Base-by-base conservation (phyloP, 2,113 vertebrate genomes). In the Cyprinodon tularosa region DNA sequence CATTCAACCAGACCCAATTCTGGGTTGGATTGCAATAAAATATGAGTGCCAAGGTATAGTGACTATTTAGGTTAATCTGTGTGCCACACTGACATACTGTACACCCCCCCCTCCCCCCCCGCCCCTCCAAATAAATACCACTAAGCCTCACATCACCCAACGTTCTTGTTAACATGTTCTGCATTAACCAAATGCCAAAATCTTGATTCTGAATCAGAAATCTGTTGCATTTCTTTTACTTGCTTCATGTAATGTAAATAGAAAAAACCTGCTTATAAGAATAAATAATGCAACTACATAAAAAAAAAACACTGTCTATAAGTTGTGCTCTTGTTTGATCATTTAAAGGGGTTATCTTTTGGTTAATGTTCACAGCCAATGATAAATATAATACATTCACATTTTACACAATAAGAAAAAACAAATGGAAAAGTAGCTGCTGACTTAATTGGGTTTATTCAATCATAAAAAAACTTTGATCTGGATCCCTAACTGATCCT, bases 1-100 rank as follows among this genome's bases (percentile, higher is more conserved):
- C 3, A 44, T 67, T 77, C 78, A 13, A 10, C 3, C 20, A 76
- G 70, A 60, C 29, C 73, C 48, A 87, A 42, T 86, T 81, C 77
- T 69, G 47, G 13, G 57, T 57, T 9, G 66, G 73, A 75, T 66
- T 0, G 0, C 62, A 36, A 59, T n/a, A 42, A 50, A 39, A 42
- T 63, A 64, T 17, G 20, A 20, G 48, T 77, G 81, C 76, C 62
- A 80, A 63, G 45, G 45, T 75, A 66, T 66, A 67, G 29, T 80
- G 71, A 76, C 85, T 84, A 89, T 86, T 78, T 76, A 72, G 83
- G 90, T 83, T 76, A 90, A 72, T 74, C 65, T 75, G 65, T 65
- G 71, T 72, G 40, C 7, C 6, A 42, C 44, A 37, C 53, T 57
- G 14, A 6, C 63, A 71, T 17, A 71, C 62, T 29, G 70, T 39